A percentile compares a stretch with the other conserved stretches of the same genome.
Evolutionary conservation across 2,113 vertebrate species (phyloP).

Genomic region (Urocynchramus pylzowi): DNA sequence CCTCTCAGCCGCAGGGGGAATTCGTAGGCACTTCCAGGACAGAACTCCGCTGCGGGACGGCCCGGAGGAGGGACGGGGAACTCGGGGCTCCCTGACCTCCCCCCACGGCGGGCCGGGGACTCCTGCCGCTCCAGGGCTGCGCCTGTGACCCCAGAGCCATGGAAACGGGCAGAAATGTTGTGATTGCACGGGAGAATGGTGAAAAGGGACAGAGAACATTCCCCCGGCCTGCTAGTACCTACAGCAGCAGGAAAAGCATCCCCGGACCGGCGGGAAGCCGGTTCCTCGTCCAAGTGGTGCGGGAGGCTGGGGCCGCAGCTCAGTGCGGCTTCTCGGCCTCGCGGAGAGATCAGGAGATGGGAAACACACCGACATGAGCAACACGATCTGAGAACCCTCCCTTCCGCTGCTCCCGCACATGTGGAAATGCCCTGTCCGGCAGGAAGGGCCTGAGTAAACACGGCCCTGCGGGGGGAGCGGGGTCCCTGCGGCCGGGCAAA

Average conservation of each 20-base stretch:
- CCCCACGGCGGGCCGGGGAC: neutral
- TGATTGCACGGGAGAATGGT: neutral
- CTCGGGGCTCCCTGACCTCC: too few species aligned
- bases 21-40: neutral
- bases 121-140: neutral
- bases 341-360: rapidly evolving
- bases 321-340: rapidly evolving
- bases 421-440: neutral
- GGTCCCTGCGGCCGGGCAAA: neutral
- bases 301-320: neutral
- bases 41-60: neutral
- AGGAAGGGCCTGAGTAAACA: neutral
- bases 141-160: neutral
- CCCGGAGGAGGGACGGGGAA: neutral
- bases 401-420: neutral
- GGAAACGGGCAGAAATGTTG: neutral
- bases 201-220: neutral
- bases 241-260: neutral
- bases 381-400: neutral
- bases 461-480: rapidly evolving
- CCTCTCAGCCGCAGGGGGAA: neutral
- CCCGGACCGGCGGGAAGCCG: neutral
- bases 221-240: neutral
- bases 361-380: neutral
- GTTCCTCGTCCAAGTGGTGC: too few species aligned